Percentiles rank a stretch among this genome's conserved stretches.
Conservation (phyloP, 2,113 vertebrate genomes). For the Eulemur rufifrons region DNA sequence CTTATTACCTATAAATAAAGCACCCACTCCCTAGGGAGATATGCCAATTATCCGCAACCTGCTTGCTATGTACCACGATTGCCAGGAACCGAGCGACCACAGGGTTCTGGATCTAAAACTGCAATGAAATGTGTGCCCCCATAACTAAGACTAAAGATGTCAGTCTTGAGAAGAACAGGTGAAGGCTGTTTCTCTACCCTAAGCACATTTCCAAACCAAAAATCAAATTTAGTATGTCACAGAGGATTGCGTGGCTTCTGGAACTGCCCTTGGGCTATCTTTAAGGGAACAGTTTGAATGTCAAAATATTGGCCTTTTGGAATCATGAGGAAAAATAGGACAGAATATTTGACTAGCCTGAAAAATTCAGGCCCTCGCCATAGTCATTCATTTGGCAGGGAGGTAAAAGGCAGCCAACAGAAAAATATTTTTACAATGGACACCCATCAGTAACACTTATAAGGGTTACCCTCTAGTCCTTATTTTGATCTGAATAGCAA, state of each 20-base stretch:
- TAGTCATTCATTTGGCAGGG: not conserved
- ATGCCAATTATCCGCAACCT: not conserved
- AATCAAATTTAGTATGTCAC: not conserved
- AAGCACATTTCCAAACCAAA: not conserved
- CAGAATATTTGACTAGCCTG: not conserved
- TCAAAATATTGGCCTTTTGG: not conserved
- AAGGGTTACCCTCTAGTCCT: not conserved
- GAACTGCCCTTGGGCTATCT: not conserved
- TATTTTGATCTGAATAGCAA: not conserved
- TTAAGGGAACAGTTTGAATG: not conserved
- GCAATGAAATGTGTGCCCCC: not conserved
- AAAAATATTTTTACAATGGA: not conserved
- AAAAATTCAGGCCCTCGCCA: not conserved
- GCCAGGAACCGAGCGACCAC: not conserved
- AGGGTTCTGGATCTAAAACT: not conserved
- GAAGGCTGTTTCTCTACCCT: not conserved
- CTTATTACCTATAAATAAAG: not conserved
- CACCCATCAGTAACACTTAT: not conserved
- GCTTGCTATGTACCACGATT: not conserved
- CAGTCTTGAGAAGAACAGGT: not conserved
- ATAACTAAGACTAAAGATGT: not conserved
- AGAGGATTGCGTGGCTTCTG: not conserved
- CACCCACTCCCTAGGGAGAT: not conserved
- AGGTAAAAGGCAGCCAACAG: not conserved
- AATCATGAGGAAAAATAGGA: not conserved